A percentile compares a stretch with the other conserved stretches of the same genome.
phyloP scores from a whole-genome alignment of 2,888 invertebrate species.

The Lasioglossum vierecki region DNA sequence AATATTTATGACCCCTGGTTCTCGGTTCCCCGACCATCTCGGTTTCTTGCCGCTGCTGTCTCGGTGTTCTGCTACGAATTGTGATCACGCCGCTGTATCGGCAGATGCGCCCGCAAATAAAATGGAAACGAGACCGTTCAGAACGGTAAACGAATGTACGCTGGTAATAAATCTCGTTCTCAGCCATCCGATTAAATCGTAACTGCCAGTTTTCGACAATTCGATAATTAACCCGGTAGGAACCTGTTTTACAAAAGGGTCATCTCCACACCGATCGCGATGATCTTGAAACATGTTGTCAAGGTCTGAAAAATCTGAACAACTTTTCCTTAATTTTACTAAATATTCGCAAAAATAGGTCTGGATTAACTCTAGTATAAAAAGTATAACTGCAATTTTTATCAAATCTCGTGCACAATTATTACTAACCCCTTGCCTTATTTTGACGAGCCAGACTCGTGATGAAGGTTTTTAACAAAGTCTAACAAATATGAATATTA shows the following conservation, averaged over 20 bases:
- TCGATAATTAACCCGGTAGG: neutral
- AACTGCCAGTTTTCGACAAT: neutral
- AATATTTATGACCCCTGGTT: slow-evolving; percentile 38
- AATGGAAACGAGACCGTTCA: neutral
- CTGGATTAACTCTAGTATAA: no score
- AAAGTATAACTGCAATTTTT: no score
- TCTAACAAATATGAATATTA: no score
- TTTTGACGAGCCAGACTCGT: no score
- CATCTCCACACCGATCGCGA: no score
- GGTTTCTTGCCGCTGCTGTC: slow-evolving; percentile 4
- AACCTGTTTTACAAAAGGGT: neutral
- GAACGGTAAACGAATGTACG: neutral
- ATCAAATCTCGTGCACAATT: no score
- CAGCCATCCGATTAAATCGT: neutral
- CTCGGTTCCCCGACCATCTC: slow-evolving; percentile 4
- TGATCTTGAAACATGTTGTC: no score
- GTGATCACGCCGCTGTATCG: slow-evolving; percentile 24
- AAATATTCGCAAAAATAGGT: no score
- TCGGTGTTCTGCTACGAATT: slow-evolving; percentile 5
- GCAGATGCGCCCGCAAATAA: slow-evolving; percentile 15
- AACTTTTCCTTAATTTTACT: no score
- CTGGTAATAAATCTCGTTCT: neutral
- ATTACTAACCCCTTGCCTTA: no score
- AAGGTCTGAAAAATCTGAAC: no score
- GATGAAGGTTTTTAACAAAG: no score